These are phyloP conservation scores for Trimorus sp. DNA, from an alignment of 2,888 invertebrate genomes.

Conservation along the genomic window DNA sequence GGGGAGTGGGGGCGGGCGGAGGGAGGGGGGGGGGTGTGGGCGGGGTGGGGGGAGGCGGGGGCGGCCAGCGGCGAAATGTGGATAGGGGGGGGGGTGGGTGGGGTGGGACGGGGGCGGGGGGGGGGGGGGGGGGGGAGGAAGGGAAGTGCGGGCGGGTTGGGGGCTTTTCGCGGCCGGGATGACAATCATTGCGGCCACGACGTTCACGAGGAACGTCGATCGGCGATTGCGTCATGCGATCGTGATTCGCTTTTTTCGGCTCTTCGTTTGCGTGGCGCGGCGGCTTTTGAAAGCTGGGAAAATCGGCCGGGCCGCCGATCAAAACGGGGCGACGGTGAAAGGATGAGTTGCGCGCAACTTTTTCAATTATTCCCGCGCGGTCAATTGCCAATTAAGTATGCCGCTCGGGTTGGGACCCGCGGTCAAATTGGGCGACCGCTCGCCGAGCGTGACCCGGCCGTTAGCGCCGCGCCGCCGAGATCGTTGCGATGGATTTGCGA, in stretches of 20 bases:
- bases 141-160: slow-evolving; percentile 44
- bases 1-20: no score
- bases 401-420: slow-evolving; percentile 7
- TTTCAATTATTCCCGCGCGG: slow-evolving; percentile 31
- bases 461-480: no score
- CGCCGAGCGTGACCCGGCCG: background rate
- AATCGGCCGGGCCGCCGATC: slow-evolving; percentile 26
- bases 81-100: no score
- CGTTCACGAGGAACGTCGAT: slow-evolving; percentile 53
- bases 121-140: no score
- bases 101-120: no score
- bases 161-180: slow-evolving; percentile 50
- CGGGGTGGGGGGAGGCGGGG: no score
- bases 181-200: slow-evolving; percentile 55
- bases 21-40: no score
- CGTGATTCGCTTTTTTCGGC: slow-evolving; percentile 60
- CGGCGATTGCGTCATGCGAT: slow-evolving; percentile 51
- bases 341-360: slow-evolving; percentile 41
- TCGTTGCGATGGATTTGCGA: no score
- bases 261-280: slow-evolving; percentile 51
- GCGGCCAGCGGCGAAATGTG: no score
- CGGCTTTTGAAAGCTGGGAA: slow-evolving; percentile 57
- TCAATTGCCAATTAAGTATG: slow-evolving; percentile 45
- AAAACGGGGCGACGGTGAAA: slow-evolving; percentile 45
- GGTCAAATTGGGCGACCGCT: slow-evolving; percentile 25